Percentiles rank a stretch among this genome's conserved stretches.
These are phyloP conservation scores for Hemiprocne comata DNA, from an alignment of 2,113 vertebrate genomes.

Conservation along the genomic window DNA sequence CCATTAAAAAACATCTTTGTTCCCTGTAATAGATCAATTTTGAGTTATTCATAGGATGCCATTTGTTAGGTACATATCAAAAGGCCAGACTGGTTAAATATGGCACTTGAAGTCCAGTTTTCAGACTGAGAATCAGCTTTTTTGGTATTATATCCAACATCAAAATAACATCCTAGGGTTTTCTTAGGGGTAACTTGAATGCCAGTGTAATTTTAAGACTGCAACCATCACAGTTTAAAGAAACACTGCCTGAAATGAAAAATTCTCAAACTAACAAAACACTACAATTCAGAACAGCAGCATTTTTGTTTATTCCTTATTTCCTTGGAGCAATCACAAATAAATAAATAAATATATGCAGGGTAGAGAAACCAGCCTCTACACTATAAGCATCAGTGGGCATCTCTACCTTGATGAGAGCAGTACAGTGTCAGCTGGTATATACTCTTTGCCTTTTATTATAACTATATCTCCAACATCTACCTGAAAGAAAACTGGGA, in stretches of 20 bases:
- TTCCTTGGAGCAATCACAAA: conserved; percentile 83
- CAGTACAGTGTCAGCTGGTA: conserved; percentile 96
- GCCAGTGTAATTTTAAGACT: background rate
- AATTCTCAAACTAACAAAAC: background rate
- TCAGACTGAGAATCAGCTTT: background rate
- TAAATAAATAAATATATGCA: conserved; percentile 71
- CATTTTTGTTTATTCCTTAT: conserved; percentile 83
- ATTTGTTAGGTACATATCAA: background rate
- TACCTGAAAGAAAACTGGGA: conserved; percentile 96
- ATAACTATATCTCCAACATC: conserved; percentile 97
- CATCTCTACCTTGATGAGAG: conserved; percentile 96
- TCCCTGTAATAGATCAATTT: background rate
- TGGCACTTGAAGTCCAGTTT: background rate
- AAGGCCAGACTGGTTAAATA: background rate
- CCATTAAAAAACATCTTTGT: background rate
- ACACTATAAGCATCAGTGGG: conserved; percentile 79
- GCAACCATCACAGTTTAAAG: background rate
- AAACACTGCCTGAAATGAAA: background rate
- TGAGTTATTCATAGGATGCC: background rate
- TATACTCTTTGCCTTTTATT: conserved; percentile 95
- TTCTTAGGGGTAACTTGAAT: background rate
- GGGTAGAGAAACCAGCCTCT: conserved; percentile 84
- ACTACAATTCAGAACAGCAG: conserved; percentile 40
- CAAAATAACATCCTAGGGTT: background rate
- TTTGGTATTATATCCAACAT: conserved; percentile 11